Conservation (phyloP, 2,888 invertebrate species). For the Polyploca ridens region DNA sequence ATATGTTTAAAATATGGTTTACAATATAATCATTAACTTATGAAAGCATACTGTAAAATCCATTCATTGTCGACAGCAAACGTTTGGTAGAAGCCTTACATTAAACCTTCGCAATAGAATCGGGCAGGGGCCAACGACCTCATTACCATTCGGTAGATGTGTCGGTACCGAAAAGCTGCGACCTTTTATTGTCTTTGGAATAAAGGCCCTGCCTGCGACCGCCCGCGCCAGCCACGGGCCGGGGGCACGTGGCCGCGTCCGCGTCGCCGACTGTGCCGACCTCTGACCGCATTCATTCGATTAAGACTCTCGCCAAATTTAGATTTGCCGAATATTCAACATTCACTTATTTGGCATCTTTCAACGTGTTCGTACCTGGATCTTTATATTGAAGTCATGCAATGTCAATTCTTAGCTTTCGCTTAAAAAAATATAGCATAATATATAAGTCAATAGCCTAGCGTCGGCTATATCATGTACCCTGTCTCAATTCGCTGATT, state of each 20-base stretch:
- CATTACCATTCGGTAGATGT: constrained; percentile 5
- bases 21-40: no score
- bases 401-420: not conserved
- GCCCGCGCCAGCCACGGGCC: not conserved
- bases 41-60: not conserved
- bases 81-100: not conserved
- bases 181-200: constrained; percentile 6
- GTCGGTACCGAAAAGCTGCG: not conserved
- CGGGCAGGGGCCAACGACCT: not conserved
- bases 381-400: not conserved
- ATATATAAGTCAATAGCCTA: not conserved
- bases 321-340: not conserved
- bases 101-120: constrained; percentile 4
- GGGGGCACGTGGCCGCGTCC: not conserved
- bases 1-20: no score
- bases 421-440: no score
- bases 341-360: not conserved
- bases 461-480: not conserved
- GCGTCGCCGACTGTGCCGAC: not conserved
- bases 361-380: not conserved
- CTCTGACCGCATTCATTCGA: constrained; percentile 6
- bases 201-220: not conserved
- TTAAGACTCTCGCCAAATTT: not conserved
- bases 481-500: not conserved
- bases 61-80: not conserved